A percentile compares a stretch with the other conserved stretches of the same genome.
Evolutionary conservation across 2,888 invertebrate genomes (phyloP).

Genomic region (Pachymerium ferrugineum): DNA sequence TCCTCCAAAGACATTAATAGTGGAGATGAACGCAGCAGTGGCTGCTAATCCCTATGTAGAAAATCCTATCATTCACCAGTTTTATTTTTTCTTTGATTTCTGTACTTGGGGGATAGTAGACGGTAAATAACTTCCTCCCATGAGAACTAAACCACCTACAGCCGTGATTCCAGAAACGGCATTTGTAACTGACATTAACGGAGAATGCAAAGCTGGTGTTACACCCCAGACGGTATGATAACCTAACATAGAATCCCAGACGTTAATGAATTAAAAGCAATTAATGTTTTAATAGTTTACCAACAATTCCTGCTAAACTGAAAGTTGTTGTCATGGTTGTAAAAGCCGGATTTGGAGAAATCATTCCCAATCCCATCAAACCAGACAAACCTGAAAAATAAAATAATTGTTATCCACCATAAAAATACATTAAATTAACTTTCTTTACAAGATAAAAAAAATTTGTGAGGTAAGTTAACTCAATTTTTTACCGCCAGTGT

Average conservation of each 20-base stretch:
- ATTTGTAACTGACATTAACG: conserved; percentile 87
- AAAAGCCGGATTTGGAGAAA: conserved; percentile 76
- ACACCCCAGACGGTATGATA: conserved; percentile 92
- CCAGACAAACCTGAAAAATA: conserved; percentile 59
- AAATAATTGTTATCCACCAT: too few species aligned
- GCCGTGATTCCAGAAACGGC: conserved; percentile 87
- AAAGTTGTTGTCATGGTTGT: conserved; percentile 82
- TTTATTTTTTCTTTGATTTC: neutral
- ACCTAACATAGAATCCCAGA: conserved; percentile 44
- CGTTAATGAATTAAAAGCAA: neutral
- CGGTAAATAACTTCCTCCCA: conserved; percentile 74
- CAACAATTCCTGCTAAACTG: conserved; percentile 71
- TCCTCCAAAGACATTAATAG: conserved; percentile 85
- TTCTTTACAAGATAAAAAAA: neutral
- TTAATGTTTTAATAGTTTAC: conserved; percentile 40
- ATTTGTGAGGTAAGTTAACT: neutral
- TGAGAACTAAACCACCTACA: conserved; percentile 78
- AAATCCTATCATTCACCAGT: neutral
- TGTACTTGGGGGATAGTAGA: conserved; percentile 66
- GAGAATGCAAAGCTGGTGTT: conserved; percentile 82
- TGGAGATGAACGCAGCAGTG: conserved; percentile 76
- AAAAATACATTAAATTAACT: neutral
- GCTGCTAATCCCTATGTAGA: conserved; percentile 63
- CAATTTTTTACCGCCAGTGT: conserved; percentile 58
- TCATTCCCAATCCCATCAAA: conserved; percentile 63